A percentile compares a stretch with the other conserved stretches of the same genome.
Conservation (phyloP, 2,888 invertebrate genomes). For the Chouioia cunea region DNA sequence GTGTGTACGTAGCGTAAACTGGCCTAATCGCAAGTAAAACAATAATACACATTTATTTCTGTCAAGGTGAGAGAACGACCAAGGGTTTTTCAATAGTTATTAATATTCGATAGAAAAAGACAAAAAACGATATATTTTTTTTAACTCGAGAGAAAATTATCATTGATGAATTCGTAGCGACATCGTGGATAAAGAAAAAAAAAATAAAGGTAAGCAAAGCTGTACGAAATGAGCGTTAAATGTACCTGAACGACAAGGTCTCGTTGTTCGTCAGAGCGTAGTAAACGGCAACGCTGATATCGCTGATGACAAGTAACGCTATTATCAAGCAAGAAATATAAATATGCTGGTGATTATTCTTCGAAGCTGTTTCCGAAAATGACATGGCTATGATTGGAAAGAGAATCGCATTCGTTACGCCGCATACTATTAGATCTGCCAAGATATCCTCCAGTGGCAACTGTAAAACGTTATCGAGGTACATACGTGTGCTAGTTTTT, state of each 20-base stretch:
- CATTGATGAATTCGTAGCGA: too few relatives aligned
- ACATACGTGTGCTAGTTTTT: too few relatives aligned
- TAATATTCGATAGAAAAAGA: too few relatives aligned
- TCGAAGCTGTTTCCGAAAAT: conserved; percentile 67
- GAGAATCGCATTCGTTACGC: conserved; percentile 65
- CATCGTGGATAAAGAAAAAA: not conserved
- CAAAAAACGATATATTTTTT: too few relatives aligned
- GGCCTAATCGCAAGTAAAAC: conserved; percentile 69
- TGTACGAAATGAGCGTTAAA: not conserved
- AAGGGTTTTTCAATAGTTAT: not conserved
- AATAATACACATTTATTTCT: not conserved
- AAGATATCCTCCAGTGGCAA: conserved; percentile 55
- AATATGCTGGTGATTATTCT: conserved; percentile 64
- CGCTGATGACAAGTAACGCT: conserved; percentile 70
- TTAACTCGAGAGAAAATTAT: too few relatives aligned
- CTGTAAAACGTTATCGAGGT: conserved; percentile 53
- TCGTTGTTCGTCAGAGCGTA: conserved; percentile 68
- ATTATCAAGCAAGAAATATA: conserved; percentile 67
- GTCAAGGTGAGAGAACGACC: not conserved
- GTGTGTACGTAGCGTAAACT: conserved; percentile 79
- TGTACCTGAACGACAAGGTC: conserved; percentile 60
- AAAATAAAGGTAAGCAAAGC: not conserved
- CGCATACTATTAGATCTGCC: conserved; percentile 70
- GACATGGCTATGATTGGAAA: conserved; percentile 69
- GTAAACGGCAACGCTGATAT: conserved; percentile 77